phyloP scores from a whole-genome alignment of 2,888 invertebrate species.

The Mythimna vitellina region DNA sequence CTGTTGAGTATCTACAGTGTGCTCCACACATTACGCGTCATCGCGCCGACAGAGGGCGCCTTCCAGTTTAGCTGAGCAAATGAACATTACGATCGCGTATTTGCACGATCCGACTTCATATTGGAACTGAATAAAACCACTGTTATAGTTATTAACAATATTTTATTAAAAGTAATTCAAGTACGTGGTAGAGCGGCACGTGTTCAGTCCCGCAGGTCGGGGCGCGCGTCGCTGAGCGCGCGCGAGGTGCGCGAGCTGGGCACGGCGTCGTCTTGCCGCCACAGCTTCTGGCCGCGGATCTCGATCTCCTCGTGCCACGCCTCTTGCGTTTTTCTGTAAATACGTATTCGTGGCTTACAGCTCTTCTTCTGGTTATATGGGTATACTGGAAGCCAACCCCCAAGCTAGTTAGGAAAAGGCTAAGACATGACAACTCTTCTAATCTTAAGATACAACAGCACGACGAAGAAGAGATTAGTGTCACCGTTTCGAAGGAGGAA shows the following conservation, averaged over 20 bases:
- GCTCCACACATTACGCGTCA: no score
- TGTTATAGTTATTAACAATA: background rate
- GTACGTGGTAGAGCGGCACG: background rate
- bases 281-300: conserved; percentile 89
- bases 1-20: no score
- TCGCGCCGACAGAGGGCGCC: no score
- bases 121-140: background rate
- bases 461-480: no score
- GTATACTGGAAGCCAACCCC: no score
- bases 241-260: conserved; percentile 44
- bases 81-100: no score
- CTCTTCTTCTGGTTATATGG: no score
- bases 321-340: conserved; percentile 86
- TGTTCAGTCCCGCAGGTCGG: background rate
- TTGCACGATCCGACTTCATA: background rate
- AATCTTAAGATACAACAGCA: no score
- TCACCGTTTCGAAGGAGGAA: no score
- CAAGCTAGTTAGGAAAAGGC: no score
- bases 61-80: no score
- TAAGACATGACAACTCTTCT: no score
- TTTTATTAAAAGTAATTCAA: background rate
- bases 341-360: background rate
- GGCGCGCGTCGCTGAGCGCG: background rate
- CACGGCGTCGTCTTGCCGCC: conserved; percentile 89
- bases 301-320: conserved; percentile 91